Conservation (phyloP, 2,797 vertebrate genomes). For the Argentina silus region DNA sequence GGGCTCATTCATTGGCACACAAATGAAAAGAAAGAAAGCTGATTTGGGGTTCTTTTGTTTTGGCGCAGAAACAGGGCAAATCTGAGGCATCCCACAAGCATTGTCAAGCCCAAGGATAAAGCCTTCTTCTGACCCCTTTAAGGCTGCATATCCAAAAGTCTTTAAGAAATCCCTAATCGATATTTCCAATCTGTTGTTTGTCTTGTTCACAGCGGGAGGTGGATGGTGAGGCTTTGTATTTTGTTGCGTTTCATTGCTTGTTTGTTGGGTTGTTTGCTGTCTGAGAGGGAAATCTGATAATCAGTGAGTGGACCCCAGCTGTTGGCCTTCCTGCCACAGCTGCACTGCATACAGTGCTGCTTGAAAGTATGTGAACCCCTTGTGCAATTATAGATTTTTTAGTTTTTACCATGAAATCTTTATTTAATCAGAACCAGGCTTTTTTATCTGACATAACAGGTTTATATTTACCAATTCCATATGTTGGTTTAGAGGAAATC, state of each 20-base stretch:
- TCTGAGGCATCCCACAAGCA: neutral
- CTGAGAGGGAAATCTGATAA: conserved; percentile 70
- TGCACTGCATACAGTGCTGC: conserved; percentile 71
- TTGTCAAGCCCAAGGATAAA: neutral
- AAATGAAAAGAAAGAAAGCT: conserved; percentile 1
- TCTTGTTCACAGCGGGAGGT: conserved; percentile 53
- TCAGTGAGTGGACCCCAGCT: conserved; percentile 69
- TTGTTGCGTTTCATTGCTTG: conserved; percentile 42
- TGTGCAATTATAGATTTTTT: no score
- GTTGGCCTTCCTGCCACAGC: conserved; percentile 73
- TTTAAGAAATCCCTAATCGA: conserved; percentile 37
- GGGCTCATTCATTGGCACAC: neutral
- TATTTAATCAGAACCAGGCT: no score
- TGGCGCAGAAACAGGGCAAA: conserved; percentile 4
- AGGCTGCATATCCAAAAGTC: conserved; percentile 4
- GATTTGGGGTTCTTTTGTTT: conserved; percentile 28
- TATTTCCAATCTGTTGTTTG: conserved; percentile 43
- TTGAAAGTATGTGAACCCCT: no score
- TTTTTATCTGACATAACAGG: no score
- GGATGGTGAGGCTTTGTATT: conserved; percentile 27
- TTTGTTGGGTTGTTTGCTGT: conserved; percentile 61
- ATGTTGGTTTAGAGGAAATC: no score
- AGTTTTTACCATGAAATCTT: no score
- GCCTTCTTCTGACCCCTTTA: neutral
- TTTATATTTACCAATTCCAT: no score